Evolutionary conservation across 2,797 vertebrate genomes (phyloP).

Genomic region (Microchirus variegatus): DNA sequence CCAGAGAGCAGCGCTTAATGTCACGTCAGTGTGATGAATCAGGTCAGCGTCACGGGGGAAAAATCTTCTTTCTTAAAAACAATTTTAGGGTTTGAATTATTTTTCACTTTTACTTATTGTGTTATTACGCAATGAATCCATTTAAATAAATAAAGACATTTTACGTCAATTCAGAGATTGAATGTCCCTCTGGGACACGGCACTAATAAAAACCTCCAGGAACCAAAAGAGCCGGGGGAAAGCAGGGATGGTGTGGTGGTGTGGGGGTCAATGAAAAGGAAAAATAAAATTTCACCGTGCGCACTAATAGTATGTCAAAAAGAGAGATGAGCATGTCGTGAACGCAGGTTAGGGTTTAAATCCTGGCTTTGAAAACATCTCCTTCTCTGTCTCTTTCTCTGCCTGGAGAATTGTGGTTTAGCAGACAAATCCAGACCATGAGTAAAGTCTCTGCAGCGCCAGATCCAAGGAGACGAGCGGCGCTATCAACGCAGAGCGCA

Average conservation of each 20-base stretch:
- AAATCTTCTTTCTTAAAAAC: too few species aligned
- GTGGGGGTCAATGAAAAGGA: too few species aligned
- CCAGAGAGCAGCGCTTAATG: too few species aligned
- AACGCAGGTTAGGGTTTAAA: constrained; percentile 38
- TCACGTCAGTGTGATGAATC: too few species aligned
- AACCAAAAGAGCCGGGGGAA: background rate
- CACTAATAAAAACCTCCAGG: constrained; percentile 12
- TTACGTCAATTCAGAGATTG: background rate
- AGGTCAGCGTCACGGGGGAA: too few species aligned
- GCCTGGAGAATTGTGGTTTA: too few species aligned
- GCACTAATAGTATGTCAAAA: constrained; percentile 21
- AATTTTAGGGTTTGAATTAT: background rate
- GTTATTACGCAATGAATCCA: background rate
- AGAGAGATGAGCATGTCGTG: constrained; percentile 9
- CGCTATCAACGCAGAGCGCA: constrained; percentile 60
- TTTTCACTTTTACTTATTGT: background rate
- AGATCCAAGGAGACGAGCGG: constrained; percentile 52
- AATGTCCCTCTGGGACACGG: constrained; percentile 14
- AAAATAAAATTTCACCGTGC: constrained; percentile 23
- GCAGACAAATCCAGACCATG: constrained; percentile 50
- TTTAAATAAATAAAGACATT: constrained; percentile 1
- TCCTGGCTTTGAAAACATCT: constrained; percentile 42
- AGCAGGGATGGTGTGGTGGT: too few species aligned
- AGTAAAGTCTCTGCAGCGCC: constrained; percentile 32
- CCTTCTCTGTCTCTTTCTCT: constrained; percentile 2